These are phyloP conservation scores for Rousettus leschenaultii DNA, from an alignment of 2,113 vertebrate species.

Conservation along the genomic window DNA sequence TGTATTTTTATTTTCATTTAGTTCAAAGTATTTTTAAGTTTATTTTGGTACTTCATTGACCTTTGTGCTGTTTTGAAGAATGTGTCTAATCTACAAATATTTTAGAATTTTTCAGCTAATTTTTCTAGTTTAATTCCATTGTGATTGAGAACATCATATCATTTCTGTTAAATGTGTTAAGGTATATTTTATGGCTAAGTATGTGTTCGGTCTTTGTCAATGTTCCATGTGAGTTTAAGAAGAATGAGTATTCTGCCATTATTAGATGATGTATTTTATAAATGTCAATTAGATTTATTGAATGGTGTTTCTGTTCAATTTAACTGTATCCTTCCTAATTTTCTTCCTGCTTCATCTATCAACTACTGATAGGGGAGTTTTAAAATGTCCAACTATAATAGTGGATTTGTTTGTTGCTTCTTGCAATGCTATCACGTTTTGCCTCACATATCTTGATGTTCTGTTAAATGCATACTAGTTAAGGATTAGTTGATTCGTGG, in stretches of 20 bases:
- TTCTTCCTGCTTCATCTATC: neutral
- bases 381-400: neutral
- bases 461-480: neutral
- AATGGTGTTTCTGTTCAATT: neutral
- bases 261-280: neutral
- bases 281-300: neutral
- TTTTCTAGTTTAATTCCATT: neutral
- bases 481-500: neutral
- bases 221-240: neutral
- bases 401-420: neutral
- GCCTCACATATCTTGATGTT: neutral
- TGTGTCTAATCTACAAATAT: neutral
- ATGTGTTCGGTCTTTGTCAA: neutral
- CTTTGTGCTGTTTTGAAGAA: neutral
- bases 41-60: neutral
- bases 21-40: neutral
- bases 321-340: neutral
- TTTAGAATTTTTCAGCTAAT: neutral
- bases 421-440: neutral
- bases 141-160: neutral
- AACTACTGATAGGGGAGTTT: neutral
- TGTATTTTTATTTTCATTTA: neutral
- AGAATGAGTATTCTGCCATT: neutral
- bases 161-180: constrained; percentile 6
- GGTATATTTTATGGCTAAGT: neutral